These are phyloP conservation scores for Trichosurus vulpecula DNA, from an alignment of 2,797 vertebrate genomes.

Conservation along the genomic window DNA sequence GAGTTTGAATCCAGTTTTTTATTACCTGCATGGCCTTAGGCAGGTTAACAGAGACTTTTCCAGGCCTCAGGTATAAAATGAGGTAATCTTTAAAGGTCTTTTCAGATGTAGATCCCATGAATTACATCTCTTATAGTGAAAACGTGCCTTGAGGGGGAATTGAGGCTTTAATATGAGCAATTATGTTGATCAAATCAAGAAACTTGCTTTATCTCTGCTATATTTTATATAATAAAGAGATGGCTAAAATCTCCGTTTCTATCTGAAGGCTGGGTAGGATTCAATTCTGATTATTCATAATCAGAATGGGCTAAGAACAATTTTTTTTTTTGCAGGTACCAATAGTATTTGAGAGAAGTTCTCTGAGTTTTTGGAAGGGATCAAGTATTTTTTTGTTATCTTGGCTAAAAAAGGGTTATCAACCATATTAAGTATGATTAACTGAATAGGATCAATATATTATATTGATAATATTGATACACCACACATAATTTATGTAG, in stretches of 20 bases:
- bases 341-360: background rate
- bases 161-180: background rate
- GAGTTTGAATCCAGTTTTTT: background rate
- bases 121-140: background rate
- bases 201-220: conserved; percentile 13
- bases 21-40: background rate
- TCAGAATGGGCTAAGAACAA: background rate
- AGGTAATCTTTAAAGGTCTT: background rate
- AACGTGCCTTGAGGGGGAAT: background rate
- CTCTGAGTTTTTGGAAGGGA: background rate
- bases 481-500: too few relatives aligned
- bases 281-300: background rate
- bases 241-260: background rate
- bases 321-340: background rate
- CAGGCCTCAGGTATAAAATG: background rate
- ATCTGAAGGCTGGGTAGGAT: background rate
- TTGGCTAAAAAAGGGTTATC: background rate
- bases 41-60: background rate
- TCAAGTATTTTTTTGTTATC: background rate
- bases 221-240: conserved; percentile 13
- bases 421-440: background rate
- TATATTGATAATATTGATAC: background rate
- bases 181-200: background rate
- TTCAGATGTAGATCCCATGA: background rate
- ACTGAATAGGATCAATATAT: background rate